Percentiles rank a stretch among this genome's conserved stretches.
Evolutionary conservation across 2,797 vertebrate species (phyloP).

Genomic region (Hyperoplus lanceolatus): DNA sequence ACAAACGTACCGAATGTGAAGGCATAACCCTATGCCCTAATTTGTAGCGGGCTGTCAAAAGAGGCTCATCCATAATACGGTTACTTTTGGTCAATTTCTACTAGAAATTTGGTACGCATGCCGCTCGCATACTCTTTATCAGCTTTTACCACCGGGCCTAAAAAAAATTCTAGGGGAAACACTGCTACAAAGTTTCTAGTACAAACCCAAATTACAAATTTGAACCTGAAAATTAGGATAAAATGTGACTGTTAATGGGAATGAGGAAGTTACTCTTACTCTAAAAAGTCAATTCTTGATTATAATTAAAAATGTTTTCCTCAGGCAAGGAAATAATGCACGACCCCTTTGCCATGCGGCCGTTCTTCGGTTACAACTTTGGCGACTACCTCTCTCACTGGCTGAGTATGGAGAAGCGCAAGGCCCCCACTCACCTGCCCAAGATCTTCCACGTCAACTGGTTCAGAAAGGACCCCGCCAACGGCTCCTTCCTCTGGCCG

Average conservation of each 20-base stretch:
- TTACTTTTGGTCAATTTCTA: too few relatives aligned
- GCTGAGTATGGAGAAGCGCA: slow-evolving; percentile 90
- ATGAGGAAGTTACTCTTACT: not conserved
- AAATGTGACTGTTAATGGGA: not conserved
- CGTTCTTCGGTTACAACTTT: slow-evolving; percentile 96
- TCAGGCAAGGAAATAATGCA: slow-evolving; percentile 93
- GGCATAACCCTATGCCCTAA: too few relatives aligned
- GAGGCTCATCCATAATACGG: too few relatives aligned
- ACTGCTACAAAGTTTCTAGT: too few relatives aligned
- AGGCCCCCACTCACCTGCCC: slow-evolving; percentile 86
- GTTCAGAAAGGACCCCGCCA: slow-evolving; percentile 88
- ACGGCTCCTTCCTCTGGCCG: slow-evolving; percentile 91
- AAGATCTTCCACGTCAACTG: slow-evolving; percentile 97
- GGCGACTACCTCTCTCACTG: slow-evolving; percentile 93
- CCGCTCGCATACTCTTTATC: too few relatives aligned
- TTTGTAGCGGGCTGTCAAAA: too few relatives aligned
- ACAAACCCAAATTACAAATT: too few relatives aligned
- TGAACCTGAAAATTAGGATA: too few relatives aligned
- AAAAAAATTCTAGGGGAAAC: too few relatives aligned
- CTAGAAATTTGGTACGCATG: too few relatives aligned
- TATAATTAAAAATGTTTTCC: not conserved
- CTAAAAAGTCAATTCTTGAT: not conserved
- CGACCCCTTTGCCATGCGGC: slow-evolving; percentile 95
- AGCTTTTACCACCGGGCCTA: too few relatives aligned
- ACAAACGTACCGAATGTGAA: too few relatives aligned